Evolutionary conservation across 2,113 vertebrate species (phyloP).

Genomic region (Gorsachius goisagi): DNA sequence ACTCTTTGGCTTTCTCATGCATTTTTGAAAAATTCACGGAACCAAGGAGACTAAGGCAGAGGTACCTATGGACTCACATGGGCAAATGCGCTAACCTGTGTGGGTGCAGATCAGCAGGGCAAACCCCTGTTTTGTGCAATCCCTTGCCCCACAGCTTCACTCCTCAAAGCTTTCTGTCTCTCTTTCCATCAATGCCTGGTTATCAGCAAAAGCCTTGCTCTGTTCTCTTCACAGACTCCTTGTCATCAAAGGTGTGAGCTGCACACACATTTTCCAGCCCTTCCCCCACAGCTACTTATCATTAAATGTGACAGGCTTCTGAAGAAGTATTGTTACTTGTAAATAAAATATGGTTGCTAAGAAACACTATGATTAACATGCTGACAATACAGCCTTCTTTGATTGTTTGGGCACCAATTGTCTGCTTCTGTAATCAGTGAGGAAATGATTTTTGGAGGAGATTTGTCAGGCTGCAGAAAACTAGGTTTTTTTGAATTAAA

Average conservation of each 20-base stretch:
- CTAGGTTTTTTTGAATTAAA: conserved; percentile 53
- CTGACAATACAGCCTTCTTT: conserved; percentile 65
- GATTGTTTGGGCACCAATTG: conserved; percentile 70
- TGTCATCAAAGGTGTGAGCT: not conserved
- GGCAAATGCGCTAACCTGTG: not conserved
- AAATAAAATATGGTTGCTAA: conserved; percentile 75
- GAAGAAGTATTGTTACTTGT: conserved; percentile 64
- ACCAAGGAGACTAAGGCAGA: not conserved
- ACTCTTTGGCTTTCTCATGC: not conserved
- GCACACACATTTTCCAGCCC: not conserved
- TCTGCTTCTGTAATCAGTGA: conserved; percentile 71
- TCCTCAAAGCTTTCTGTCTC: not conserved
- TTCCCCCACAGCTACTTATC: not conserved
- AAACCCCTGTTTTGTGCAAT: not conserved
- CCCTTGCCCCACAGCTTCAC: not conserved
- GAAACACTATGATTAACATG: conserved; percentile 71
- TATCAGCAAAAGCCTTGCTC: not conserved
- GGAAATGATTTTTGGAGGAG: conserved; percentile 72
- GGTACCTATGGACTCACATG: not conserved
- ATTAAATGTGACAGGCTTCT: conserved; percentile 56
- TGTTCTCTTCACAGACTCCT: not conserved
- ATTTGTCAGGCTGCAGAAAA: conserved; percentile 64
- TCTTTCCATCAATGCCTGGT: not conserved
- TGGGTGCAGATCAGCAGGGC: not conserved
- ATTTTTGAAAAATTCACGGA: not conserved